Conservation (phyloP, 2,113 vertebrate genomes). For the Cranoglanis bouderius region DNA sequence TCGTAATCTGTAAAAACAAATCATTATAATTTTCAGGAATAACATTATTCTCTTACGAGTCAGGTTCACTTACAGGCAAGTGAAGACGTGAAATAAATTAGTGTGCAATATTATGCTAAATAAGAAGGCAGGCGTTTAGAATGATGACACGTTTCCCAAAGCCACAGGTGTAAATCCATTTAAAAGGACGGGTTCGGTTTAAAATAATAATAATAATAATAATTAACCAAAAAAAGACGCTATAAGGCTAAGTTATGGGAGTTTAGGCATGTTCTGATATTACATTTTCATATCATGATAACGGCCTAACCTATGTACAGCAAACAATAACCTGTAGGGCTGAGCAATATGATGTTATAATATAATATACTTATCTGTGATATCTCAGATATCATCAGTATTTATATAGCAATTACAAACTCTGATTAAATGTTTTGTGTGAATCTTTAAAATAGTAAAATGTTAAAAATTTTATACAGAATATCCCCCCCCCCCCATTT, state of each 20-base stretch:
- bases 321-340: not conserved
- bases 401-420: not conserved
- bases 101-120: constrained; percentile 3
- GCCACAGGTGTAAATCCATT: not conserved
- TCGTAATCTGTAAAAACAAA: constrained; percentile 56
- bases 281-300: not conserved
- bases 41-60: constrained; percentile 35
- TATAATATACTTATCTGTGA: not conserved
- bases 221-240: not conserved
- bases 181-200: not conserved
- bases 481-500: not conserved
- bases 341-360: not conserved
- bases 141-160: not conserved
- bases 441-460: not conserved
- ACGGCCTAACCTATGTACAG: not conserved
- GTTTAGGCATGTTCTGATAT: not conserved
- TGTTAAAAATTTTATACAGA: too few species aligned
- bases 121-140: not conserved
- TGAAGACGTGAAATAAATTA: not conserved
- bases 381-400: not conserved
- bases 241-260: not conserved
- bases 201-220: not conserved
- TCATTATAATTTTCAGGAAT: constrained; percentile 43
- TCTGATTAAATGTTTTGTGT: not conserved
- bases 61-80: constrained; percentile 2